Percentiles rank a stretch among this genome's conserved stretches.
These are phyloP conservation scores for Agrochola circellaris DNA, from an alignment of 2,888 invertebrate genomes.

Conservation along the genomic window DNA sequence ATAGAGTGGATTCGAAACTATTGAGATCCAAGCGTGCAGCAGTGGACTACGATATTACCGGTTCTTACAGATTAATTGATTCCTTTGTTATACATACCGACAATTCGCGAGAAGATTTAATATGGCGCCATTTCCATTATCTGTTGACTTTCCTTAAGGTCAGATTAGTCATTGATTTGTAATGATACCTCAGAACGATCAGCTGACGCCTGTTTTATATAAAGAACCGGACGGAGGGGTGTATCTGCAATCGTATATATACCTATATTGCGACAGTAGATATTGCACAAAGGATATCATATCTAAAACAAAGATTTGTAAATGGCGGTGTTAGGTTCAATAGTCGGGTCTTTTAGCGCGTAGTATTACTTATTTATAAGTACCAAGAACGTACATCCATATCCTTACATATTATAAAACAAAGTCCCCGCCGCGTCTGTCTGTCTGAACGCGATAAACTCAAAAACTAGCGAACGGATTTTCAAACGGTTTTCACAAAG, in stretches of 20 bases:
- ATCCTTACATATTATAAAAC: too few species aligned
- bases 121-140: neutral
- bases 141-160: constrained; percentile 11
- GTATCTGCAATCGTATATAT: neutral
- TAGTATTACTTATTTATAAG: neutral
- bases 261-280: neutral
- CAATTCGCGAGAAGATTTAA: neutral
- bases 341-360: neutral
- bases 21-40: neutral
- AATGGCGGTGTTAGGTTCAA: neutral
- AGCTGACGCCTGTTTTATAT: constrained; percentile 1
- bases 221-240: neutral
- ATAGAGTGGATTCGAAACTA: neutral
- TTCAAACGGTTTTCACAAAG: too few species aligned
- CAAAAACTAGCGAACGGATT: too few species aligned
- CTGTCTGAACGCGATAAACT: too few species aligned
- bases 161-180: constrained; percentile 25
- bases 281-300: neutral
- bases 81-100: neutral
- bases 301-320: neutral
- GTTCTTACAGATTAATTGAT: too few species aligned
- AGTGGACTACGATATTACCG: neutral
- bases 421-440: too few species aligned
- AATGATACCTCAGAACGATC: constrained; percentile 1
- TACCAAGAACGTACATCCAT: neutral